Base-by-base conservation (phyloP, 2,888 invertebrate genomes). In the Eupeodes luniger region DNA sequence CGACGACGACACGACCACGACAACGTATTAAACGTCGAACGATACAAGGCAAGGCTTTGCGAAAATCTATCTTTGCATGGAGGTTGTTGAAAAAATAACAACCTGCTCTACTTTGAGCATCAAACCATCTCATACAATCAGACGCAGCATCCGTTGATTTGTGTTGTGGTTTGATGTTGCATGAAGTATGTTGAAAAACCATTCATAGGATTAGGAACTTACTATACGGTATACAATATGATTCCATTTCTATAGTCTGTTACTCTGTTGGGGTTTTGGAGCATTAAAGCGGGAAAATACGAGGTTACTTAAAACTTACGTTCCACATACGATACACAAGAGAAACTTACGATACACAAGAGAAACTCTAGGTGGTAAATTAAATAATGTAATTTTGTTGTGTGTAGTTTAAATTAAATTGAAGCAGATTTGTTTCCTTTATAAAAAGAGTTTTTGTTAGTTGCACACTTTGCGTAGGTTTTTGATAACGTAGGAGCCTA, bases 251-350 rank as follows among this genome's bases (percentile, higher is more conserved):
- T 40, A 66, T 5, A 27, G 19, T 14, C 4, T 9, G 19, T 66
- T 66, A 70, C 2, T 27, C 27, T 27, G 27, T 27, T 27, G 27
- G 27, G 27, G 27, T 27, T 27, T 27, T 12, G 27, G 11, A 61
- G 61, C 44, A 74, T 69, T 64, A 53, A 61, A 69, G 87, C 84
- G 87, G 77, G 80, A 88, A 88, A 88, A 27, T 75, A 12, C 12
- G 5, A 10, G 55, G 27, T 34, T 62, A 1, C 10, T 49, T 40
- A 27, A 19, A 27, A 64, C 40, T 78, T 85, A 69, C 78, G 64
- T 69, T 88, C 88, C 88, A 88, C 85, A 88, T 44, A 74, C 12
- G 81, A 81, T 85, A 44, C 81, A 81, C 72, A 70, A 64, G 36
- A 16, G 16, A 59, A 34, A 67, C 12, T 12, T 44, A 74, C 12